These are phyloP conservation scores for Labia minor DNA, from an alignment of 2,888 invertebrate species.

Conservation along the genomic window DNA sequence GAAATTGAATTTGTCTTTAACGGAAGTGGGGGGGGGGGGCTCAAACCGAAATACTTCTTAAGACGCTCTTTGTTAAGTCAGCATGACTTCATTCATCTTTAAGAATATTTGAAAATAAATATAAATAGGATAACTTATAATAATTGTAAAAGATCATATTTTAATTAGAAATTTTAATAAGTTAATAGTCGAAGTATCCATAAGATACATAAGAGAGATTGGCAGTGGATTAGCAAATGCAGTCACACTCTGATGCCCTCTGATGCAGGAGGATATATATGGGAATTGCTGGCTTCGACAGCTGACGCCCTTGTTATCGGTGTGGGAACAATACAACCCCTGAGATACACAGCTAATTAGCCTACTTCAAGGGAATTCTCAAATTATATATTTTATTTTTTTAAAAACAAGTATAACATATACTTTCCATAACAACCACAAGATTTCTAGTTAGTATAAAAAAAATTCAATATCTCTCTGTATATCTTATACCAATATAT, in stretches of 20 bases:
- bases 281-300: conserved; percentile 4
- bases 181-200: too few species aligned
- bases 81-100: too few species aligned
- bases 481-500: too few species aligned
- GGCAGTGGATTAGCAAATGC: neutral
- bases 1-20: neutral
- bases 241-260: neutral
- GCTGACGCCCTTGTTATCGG: neutral
- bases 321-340: neutral
- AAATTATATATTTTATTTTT: neutral
- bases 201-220: neutral
- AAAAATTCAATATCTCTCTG: too few species aligned
- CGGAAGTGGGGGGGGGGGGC: neutral
- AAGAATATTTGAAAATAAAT: too few species aligned
- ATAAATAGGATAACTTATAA: too few species aligned
- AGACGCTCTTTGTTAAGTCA: neutral
- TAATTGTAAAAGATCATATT: neutral
- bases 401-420: too few species aligned
- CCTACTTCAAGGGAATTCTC: neutral
- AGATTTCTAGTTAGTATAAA: too few species aligned
- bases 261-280: neutral
- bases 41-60: neutral
- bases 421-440: too few species aligned
- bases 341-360: neutral
- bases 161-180: neutral